Base-by-base conservation (phyloP, 1,140 invertebrate genomes). In the Caenorhabditis brenneri region DNA sequence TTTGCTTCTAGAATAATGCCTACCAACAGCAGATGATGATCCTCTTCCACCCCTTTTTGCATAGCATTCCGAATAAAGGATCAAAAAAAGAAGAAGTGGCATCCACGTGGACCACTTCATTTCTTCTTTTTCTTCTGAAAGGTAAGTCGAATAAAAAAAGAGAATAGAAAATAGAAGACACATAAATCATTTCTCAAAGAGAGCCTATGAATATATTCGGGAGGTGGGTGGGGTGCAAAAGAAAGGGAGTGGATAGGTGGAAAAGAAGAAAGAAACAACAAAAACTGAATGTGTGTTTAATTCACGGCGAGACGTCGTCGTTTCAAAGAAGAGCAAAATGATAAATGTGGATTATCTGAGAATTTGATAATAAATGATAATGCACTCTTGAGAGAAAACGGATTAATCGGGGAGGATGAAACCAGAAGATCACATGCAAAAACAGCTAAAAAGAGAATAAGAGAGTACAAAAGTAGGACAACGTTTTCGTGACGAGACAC, bases 101-200 rank as follows among this genome's bases (percentile, higher is more conserved):
- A 74, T 74, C 65, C 65, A 74, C 65, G 65, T 39, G 65, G 65
- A 74, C 65, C 65, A 74, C 22, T n/a, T 65, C 31, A 42, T 22
- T 42, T 33, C 36, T 42, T 36, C 49, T n/a, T 51, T 51, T 51
- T 51, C 49, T 29, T 24, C 53, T 55, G 53, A 55, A 55, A 55
- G 24, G 53, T 55, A n/a, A 55, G 7, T 51, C n/a, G 39, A 42
- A 42, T 51, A n/a, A 51, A 51, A 22, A n/a, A n/a, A 31, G 29
- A 27, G 29, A 42, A 46, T 19, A 42, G 15, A 31, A 33, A 27
- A 6, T 10, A 33, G 36, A 74, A 39, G 65, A 74, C 65, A 42
- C 33, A 74, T 74, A 74, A 74, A 74, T 74, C 65, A 74, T 74
- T 39, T 22, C 31, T 4, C 42, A n/a, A 46, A 9, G 36, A n/a